A percentile compares a stretch with the other conserved stretches of the same genome.
Conservation (phyloP, 1,140 invertebrate genomes). For the Calephelis virginiensis region DNA sequence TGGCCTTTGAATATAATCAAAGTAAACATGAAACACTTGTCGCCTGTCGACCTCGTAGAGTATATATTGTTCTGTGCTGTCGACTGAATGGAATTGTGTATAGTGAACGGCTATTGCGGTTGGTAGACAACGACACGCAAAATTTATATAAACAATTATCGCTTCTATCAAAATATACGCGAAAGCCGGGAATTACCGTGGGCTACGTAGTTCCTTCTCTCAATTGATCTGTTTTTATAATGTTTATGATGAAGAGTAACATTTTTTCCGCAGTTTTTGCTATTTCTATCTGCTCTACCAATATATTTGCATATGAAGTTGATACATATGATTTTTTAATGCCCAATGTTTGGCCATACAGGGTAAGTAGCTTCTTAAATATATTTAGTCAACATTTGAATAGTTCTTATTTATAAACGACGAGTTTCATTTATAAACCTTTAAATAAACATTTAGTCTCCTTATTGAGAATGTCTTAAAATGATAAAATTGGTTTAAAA, state of each 20-base stretch:
- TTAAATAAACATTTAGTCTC: too few species aligned
- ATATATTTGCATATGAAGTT: conserved; percentile 46
- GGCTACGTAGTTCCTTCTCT: not conserved
- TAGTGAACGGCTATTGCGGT: not conserved
- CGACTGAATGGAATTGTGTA: not conserved
- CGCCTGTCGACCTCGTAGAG: not conserved
- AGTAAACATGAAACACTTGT: conserved; percentile 48
- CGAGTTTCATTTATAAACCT: too few species aligned
- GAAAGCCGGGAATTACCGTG: conserved; percentile 30
- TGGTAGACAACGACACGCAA: not conserved
- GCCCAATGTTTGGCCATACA: conserved; percentile 64
- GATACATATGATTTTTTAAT: conserved; percentile 67
- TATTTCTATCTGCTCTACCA: conserved; percentile 35
- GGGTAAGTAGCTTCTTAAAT: conserved; percentile 40
- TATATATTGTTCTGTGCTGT: too few species aligned
- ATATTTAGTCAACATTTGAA: too few species aligned
- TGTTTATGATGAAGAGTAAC: conserved; percentile 36
- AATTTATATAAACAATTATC: conserved; percentile 27
- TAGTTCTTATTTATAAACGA: too few species aligned
- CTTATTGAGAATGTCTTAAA: too few species aligned
- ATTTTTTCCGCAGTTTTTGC: conserved; percentile 33
- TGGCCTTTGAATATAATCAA: conserved; percentile 40
- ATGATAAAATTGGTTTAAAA: too few species aligned
- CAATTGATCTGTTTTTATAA: not conserved
- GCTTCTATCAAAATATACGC: conserved; percentile 2